Evolutionary conservation across 2,113 vertebrate genomes (phyloP).

Genomic region (Siphamia tubifer): DNA sequence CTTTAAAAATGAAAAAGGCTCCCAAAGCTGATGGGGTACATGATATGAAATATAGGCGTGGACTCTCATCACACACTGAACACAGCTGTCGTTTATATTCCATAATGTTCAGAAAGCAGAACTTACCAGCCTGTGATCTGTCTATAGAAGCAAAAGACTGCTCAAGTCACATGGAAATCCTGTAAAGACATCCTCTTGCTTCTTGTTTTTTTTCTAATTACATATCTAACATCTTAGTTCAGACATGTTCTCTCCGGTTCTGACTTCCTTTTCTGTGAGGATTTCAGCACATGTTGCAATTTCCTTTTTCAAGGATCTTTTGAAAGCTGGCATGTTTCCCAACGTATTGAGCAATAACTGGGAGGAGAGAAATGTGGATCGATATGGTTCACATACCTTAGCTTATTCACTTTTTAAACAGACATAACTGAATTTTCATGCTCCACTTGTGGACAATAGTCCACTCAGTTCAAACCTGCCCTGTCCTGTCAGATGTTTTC

Average conservation of each 20-base stretch:
- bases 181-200: not conserved
- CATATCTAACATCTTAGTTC: not conserved
- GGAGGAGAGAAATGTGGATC: constrained; percentile 34
- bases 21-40: no score
- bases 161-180: constrained; percentile 15
- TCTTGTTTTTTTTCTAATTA: not conserved
- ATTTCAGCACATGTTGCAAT: constrained; percentile 51
- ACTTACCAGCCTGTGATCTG: constrained; percentile 43
- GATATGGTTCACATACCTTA: not conserved
- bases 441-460: no score
- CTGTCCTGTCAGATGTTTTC: not conserved
- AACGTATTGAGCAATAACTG: constrained; percentile 51
- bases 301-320: constrained; percentile 47
- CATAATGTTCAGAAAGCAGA: not conserved
- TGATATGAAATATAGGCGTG: no score
- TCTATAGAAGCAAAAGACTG: not conserved
- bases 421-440: not conserved
- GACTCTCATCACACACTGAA: not conserved
- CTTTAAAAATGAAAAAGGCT: no score
- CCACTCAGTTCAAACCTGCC: no score
- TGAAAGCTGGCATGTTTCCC: constrained; percentile 43
- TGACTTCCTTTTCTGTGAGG: constrained; percentile 50
- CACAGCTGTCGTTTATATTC: not conserved
- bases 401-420: not conserved
- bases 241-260: not conserved